Evolutionary conservation across 1,140 invertebrate species (phyloP).

Genomic region (Tetramorium parvispinum): DNA sequence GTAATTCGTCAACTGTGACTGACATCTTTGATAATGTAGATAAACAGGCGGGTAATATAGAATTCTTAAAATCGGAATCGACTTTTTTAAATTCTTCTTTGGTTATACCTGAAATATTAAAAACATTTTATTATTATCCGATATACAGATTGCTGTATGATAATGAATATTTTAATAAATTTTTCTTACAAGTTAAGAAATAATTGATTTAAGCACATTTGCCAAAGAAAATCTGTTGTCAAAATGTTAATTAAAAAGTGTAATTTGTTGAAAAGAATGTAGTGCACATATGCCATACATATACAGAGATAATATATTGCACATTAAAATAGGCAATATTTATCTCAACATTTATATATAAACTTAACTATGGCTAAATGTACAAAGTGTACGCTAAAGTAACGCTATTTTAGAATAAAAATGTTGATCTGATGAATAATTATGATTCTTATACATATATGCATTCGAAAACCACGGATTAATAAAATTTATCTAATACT

Average conservation of each 20-base stretch:
- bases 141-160: not conserved
- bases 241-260: not conserved
- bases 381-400: not conserved
- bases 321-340: not conserved
- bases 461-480: not conserved
- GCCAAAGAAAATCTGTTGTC: not conserved
- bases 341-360: not conserved
- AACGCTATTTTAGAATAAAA: not conserved
- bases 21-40: slow-evolving; percentile 25
- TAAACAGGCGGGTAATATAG: slow-evolving; percentile 18
- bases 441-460: not conserved
- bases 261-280: not conserved
- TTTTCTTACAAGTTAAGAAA: not conserved
- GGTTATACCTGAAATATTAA: not conserved
- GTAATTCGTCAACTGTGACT: slow-evolving; percentile 66
- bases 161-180: not conserved
- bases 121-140: not conserved
- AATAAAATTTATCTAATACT: not conserved
- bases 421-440: not conserved
- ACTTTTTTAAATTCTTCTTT: not conserved
- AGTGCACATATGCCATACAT: not conserved
- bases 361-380: not conserved
- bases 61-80: slow-evolving; percentile 20
- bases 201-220: not conserved
- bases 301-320: not conserved